Conservation (phyloP, 2,797 vertebrate species). For the Jordanella pulchra region DNA sequence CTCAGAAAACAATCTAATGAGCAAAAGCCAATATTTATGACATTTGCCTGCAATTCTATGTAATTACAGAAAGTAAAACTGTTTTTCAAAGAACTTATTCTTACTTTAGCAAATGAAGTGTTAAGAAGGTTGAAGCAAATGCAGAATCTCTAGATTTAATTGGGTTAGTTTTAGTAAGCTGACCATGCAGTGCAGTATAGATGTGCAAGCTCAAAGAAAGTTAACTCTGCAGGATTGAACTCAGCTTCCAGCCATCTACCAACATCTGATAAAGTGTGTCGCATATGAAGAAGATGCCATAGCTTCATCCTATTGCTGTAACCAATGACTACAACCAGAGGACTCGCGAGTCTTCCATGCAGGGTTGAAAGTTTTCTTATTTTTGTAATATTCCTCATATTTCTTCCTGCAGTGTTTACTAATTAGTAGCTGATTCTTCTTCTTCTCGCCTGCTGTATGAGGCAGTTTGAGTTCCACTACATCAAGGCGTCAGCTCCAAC, state of each 20-base stretch:
- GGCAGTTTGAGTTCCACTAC: conserved; percentile 22
- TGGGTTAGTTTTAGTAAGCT: neutral
- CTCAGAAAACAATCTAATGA: neutral
- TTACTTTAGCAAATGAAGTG: neutral
- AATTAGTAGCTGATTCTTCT: conserved; percentile 39
- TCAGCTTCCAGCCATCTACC: conserved; percentile 17
- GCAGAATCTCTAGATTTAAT: neutral
- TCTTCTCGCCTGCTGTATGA: neutral
- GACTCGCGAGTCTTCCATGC: conserved; percentile 10
- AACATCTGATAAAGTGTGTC: neutral
- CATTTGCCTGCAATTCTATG: neutral
- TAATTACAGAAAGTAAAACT: neutral
- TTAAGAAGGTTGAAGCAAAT: neutral
- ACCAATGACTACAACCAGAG: conserved; percentile 23
- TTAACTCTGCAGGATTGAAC: conserved; percentile 7
- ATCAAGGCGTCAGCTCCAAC: neutral
- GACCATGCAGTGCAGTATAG: neutral
- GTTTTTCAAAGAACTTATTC: neutral
- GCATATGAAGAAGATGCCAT: neutral
- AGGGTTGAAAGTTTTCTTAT: conserved; percentile 27
- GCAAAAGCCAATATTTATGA: neutral
- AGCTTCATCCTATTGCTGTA: conserved; percentile 6
- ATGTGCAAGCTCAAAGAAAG: neutral
- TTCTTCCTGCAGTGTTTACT: conserved; percentile 33
- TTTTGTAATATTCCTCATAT: conserved; percentile 8